Percentiles rank a stretch among this genome's conserved stretches.
Evolutionary conservation across 2,888 invertebrate species (phyloP).

Genomic region (Parnassius smintheus): DNA sequence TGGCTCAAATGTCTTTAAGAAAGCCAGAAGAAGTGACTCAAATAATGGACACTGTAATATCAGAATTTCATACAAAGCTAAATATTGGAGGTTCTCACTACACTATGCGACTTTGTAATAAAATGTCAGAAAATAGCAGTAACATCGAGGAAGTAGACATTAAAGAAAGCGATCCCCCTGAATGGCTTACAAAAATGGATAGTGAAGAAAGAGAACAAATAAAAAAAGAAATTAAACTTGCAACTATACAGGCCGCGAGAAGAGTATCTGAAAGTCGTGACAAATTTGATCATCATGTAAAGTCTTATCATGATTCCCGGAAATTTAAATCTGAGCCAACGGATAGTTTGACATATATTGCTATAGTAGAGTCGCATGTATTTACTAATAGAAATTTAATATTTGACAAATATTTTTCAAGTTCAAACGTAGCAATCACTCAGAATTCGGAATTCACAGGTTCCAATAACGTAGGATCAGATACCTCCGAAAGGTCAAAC

Average conservation of each 20-base stretch:
- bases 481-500: not conserved
- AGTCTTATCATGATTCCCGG: not conserved
- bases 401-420: slow-evolving; percentile 49
- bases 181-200: slow-evolving; percentile 53
- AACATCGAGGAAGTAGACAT: slow-evolving; percentile 50
- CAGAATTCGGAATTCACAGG: not conserved
- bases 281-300: not conserved
- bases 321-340: not conserved
- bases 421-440: slow-evolving; percentile 7
- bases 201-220: slow-evolving; percentile 29
- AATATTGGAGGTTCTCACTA: slow-evolving; percentile 41
- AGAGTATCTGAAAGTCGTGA: slow-evolving; percentile 9
- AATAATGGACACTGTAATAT: slow-evolving; percentile 65
- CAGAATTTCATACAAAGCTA: slow-evolving; percentile 64
- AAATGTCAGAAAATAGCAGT: slow-evolving; percentile 56
- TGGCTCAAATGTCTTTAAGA: slow-evolving; percentile 63
- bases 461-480: not conserved
- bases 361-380: slow-evolving; percentile 70
- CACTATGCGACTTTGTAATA: slow-evolving; percentile 33
- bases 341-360: slow-evolving; percentile 51
- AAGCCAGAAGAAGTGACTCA: slow-evolving; percentile 61
- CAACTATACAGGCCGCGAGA: slow-evolving; percentile 17
- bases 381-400: slow-evolving; percentile 69
- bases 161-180: slow-evolving; percentile 51
- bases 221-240: slow-evolving; percentile 41